phyloP scores from a whole-genome alignment of 1,140 invertebrate species.

The Lucilia cuprina region DNA sequence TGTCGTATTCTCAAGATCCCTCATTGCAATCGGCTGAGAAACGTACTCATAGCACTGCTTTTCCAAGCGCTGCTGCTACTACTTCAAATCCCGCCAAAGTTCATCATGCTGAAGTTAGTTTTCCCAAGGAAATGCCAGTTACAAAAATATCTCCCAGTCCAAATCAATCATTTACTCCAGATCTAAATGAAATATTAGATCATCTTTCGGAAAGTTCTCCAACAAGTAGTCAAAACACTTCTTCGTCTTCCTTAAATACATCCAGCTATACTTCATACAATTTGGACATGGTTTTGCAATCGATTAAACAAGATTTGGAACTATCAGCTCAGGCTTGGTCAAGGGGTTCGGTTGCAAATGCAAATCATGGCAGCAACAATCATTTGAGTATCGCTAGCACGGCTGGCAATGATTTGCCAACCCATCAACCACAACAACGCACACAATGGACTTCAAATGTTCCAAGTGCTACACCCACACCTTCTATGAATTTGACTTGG shows the following conservation, averaged over 20 bases:
- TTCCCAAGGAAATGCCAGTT: background rate
- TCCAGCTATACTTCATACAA: constrained; percentile 51
- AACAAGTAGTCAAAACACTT: constrained; percentile 33
- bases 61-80: background rate
- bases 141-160: background rate
- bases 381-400: background rate
- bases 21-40: constrained; percentile 13
- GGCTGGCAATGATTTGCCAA: background rate
- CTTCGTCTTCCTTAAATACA: background rate
- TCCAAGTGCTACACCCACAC: constrained; percentile 28
- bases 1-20: constrained; percentile 60
- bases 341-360: background rate
- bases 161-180: constrained; percentile 38
- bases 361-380: background rate
- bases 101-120: background rate
- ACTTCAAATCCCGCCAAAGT: background rate
- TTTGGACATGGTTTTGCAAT: constrained; percentile 52
- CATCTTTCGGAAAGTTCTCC: constrained; percentile 49
- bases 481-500: constrained; percentile 53
- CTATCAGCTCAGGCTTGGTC: constrained; percentile 55
- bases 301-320: constrained; percentile 56
- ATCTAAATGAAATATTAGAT: constrained; percentile 55
- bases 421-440: constrained; percentile 42
- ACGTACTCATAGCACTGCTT: background rate
- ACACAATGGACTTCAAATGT: constrained; percentile 27